Base-by-base conservation (phyloP, 2,113 vertebrate genomes). In the Oreochromis aureus region DNA sequence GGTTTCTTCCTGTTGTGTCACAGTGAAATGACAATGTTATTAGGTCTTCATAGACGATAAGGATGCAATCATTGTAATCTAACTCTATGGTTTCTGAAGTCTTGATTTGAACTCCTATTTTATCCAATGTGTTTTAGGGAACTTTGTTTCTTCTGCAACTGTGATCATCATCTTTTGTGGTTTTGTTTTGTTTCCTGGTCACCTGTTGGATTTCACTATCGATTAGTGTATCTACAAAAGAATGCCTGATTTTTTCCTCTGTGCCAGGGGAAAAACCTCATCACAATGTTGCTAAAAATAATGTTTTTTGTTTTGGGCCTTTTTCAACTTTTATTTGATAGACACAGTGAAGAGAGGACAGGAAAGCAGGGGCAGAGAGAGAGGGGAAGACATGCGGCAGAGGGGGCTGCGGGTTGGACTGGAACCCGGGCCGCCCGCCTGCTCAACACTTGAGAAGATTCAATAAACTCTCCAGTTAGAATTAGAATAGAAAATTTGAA, bases 1-100 rank as follows among this genome's bases (percentile, higher is more conserved):
- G 97, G 97, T 71, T 98, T 99, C 6, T 98, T 96, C 95, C 98
- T 98, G 93, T 78, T 85, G 54, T 36, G 71, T 36, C 12, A 80
- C 46, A 88, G 12, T 58, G n/a, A 73, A 30, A 85, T 15, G 76
- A 39, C 55, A 80, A 7, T 27, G 7, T 86, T 53, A 53, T 78
- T 78, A 78, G 73, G 6, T 12, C 46, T 53, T 32, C 2, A 53
- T 12, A 78, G 46, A 78, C 27, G 1, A 34, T 78, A 53, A 53
- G 27, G 46, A 78, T 78, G 46, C 18, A 53, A 6, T 78, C 71
- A 34, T 46, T 18, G 69, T 3, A 46, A 48, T 73, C 15, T 73
- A 46, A 73, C 27, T 2, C 71, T 53, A 19, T 8, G 71, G 44
- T 53, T 78, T 53, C 46, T 78, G 0, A 32, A 51, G 27, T 32